Evolutionary conservation across 1,140 invertebrate species (phyloP).

Genomic region (Temnothorax nylanderi): DNA sequence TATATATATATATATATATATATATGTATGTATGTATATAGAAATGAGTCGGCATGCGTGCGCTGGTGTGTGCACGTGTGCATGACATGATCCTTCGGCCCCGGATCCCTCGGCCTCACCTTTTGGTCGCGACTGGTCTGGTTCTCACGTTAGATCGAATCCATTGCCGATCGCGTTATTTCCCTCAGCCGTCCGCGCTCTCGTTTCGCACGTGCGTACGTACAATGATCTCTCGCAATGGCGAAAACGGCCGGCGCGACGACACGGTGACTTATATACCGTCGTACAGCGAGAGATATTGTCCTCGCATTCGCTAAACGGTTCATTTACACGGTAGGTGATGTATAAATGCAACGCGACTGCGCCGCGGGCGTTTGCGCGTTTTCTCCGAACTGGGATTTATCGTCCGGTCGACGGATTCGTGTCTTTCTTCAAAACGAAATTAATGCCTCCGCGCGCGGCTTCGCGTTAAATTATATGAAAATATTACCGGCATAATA

Average conservation of each 20-base stretch:
- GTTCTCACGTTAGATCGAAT: conserved; percentile 82
- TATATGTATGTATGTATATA: conserved; percentile 53
- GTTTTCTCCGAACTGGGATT: conserved; percentile 1
- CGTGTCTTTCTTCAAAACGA: not conserved
- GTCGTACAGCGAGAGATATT: not conserved
- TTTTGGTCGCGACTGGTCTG: conserved; percentile 77
- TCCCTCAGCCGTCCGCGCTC: conserved; percentile 64
- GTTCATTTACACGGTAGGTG: conserved; percentile 1
- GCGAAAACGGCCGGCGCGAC: not conserved
- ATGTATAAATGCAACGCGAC: not conserved
- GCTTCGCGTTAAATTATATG: conserved; percentile 1
- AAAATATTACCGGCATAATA: conserved; percentile 9
- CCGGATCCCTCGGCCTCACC: conserved; percentile 76
- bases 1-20: not conserved
- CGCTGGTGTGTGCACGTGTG: conserved; percentile 1
- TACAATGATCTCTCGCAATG: not conserved
- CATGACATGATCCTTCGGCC: conserved; percentile 76
- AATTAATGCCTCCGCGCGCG: not conserved
- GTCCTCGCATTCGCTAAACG: not conserved
- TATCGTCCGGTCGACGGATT: conserved; percentile 21
- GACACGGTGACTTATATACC: conserved; percentile 14
- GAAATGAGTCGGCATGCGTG: conserved; percentile 19
- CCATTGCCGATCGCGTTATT: conserved; percentile 78
- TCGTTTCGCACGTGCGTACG: not conserved
- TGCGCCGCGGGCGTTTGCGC: not conserved